Evolutionary conservation across 2,113 vertebrate genomes (phyloP), one percentile per base, ranked within the genome.

Genomic region (Dasypus novemcinctus): DNA sequence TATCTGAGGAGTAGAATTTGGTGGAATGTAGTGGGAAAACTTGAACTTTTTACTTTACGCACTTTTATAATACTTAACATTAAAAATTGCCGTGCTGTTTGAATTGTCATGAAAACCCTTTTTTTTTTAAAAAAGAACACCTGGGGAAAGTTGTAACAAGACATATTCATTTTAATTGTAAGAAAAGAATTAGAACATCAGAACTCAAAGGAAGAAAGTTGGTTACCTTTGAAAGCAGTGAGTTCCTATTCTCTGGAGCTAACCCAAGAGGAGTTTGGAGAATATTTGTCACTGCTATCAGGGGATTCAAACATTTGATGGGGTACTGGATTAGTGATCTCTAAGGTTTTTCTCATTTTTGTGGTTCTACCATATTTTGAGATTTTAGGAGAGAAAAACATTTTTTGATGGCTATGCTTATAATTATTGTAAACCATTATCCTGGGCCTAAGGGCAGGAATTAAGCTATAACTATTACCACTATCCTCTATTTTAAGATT

Each of bases 121-220:
- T 38, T 76, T 27, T 31, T 18, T 9, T 66, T n/a, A n/a, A n/a
- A 71, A 80, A 78, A 91, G 80, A 88, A 81, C 43, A 87, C 41
- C 59, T 49, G 86, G 86, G 63, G 74, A 68, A 78, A 20, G 10
- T 46, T 83, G 11, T 64, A 78, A 75, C 21, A 20, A 90, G 18
- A 76, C 20, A 87, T 82, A 72, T 23, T 57, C 71, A 63, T 29
- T 11, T 0, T 2, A 25, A 72, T 25, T 31, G 1, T 85, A 21
- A 96, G 80, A 72, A 88, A 38, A 90, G 23, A 94, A 74, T 72
- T 36, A 66, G 84, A 61, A 82, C n/a, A 59, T 38, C n/a, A 78
- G 38, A 68, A 78, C 46, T 68, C 3, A 68, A 29, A 76, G 49
- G 38, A 52, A 83, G 54, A 61, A 75, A 17, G 43, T 72, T n/a